Conservation (phyloP, 2,113 vertebrate species). For the Labeo catla region DNA sequence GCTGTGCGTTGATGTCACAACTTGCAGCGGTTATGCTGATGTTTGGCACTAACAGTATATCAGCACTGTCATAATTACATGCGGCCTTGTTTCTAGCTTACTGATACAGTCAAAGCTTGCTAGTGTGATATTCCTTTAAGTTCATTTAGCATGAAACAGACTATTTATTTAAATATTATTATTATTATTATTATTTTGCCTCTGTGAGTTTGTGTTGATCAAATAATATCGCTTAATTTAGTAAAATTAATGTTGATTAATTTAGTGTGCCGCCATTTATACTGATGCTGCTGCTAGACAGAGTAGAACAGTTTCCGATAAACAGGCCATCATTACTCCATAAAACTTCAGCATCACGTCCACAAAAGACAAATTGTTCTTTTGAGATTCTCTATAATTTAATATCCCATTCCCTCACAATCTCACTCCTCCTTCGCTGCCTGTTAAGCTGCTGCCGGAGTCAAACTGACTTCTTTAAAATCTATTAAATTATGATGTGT, state of each 20-base stretch:
- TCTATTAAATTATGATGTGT: conserved; percentile 78
- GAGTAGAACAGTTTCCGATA: conserved; percentile 58
- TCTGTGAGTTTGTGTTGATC: no score
- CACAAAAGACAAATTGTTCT: conserved; percentile 73
- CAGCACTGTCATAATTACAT: no score
- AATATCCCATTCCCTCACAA: conserved; percentile 57
- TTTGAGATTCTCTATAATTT: conserved; percentile 78
- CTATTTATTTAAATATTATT: no score
- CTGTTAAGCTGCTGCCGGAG: conserved; percentile 53
- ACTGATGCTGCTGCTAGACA: background rate
- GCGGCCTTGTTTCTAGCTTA: no score
- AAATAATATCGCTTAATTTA: no score
- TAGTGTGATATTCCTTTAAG: no score
- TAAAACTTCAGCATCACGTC: conserved; percentile 67
- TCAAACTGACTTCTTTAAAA: conserved; percentile 75
- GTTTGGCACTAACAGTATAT: background rate
- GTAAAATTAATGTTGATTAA: background rate
- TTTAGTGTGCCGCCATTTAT: background rate
- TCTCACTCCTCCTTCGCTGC: conserved; percentile 33
- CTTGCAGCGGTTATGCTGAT: background rate
- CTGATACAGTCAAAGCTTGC: no score
- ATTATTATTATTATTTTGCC: no score
- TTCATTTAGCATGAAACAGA: no score
- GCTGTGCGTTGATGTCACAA: background rate
- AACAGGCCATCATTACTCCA: conserved; percentile 74